A percentile compares a stretch with the other conserved stretches of the same genome.
These are phyloP conservation scores for Drosophila melanogaster DNA, from an alignment of 1,140 invertebrate genomes.

Conservation along the genomic window Release_6_plus_ISO1_MT NT_033777.3:7487001-7487500, in stretches of 20 bases:
- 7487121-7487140: slow-evolving; percentile 84
- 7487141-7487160: slow-evolving; percentile 74
- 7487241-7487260: slow-evolving; percentile 84
- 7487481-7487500: too few species aligned
- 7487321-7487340: slow-evolving; percentile 71
- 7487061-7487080: slow-evolving; percentile 79
- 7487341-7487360: slow-evolving; percentile 62
- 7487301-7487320: slow-evolving; percentile 56
- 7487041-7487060: slow-evolving; percentile 70
- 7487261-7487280: slow-evolving; percentile 82
- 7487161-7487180: slow-evolving; percentile 76
- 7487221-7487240: slow-evolving; percentile 66
- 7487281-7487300: slow-evolving; percentile 78
- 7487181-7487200: slow-evolving; percentile 85
- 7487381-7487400: slow-evolving; percentile 59
- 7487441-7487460: slow-evolving; percentile 70
- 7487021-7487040: slow-evolving; percentile 85
- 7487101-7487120: slow-evolving; percentile 88
- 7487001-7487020: slow-evolving; percentile 85
- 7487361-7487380: slow-evolving; percentile 47
- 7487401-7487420: slow-evolving; percentile 65
- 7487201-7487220: slow-evolving; percentile 78
- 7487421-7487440: slow-evolving; percentile 73
- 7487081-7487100: slow-evolving; percentile 86
- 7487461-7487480: background rate